phyloP scores from a whole-genome alignment of 2,797 vertebrate species.

The Bufotes viridis region DNA sequence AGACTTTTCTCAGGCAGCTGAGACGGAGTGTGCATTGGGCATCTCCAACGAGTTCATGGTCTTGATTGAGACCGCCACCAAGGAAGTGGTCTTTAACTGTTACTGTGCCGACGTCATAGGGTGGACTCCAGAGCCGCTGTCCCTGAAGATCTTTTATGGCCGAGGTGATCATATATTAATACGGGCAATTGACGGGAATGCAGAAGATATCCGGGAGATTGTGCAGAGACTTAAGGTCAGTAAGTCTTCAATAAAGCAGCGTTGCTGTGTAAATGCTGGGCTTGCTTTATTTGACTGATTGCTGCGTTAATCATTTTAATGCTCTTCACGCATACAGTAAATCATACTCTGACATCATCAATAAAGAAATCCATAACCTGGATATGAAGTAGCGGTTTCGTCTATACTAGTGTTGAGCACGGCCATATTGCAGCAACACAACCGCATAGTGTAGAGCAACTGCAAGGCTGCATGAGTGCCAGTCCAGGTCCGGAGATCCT shows the following conservation, averaged over 20 bases:
- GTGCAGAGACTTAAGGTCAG: conserved; percentile 91
- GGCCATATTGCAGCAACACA: not conserved
- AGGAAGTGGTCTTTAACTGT: conserved; percentile 94
- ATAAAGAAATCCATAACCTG: conserved; percentile 28
- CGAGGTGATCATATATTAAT: conserved; percentile 88
- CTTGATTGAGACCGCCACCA: conserved; percentile 81
- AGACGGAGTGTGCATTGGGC: conserved; percentile 81
- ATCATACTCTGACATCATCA: conserved; percentile 5
- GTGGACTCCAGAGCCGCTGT: conserved; percentile 83
- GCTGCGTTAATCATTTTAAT: not conserved
- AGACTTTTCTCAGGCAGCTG: conserved; percentile 81
- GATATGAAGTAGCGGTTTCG: not conserved
- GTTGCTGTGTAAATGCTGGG: not conserved
- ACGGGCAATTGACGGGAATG: conserved; percentile 75
- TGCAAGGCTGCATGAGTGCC: not conserved
- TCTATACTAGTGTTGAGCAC: not conserved
- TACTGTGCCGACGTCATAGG: conserved; percentile 92
- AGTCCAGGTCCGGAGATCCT: not conserved
- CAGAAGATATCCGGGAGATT: conserved; percentile 86
- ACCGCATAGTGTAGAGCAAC: not conserved
- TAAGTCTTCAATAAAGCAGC: conserved; percentile 6
- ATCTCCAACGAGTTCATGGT: conserved; percentile 87
- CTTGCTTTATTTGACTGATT: conserved; percentile 8
- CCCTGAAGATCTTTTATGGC: conserved; percentile 89
- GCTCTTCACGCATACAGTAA: not conserved